Evolutionary conservation across 2,113 vertebrate species (phyloP), one percentile per base, ranked within the genome.

Genomic region (Acinonyx jubatus): DNA sequence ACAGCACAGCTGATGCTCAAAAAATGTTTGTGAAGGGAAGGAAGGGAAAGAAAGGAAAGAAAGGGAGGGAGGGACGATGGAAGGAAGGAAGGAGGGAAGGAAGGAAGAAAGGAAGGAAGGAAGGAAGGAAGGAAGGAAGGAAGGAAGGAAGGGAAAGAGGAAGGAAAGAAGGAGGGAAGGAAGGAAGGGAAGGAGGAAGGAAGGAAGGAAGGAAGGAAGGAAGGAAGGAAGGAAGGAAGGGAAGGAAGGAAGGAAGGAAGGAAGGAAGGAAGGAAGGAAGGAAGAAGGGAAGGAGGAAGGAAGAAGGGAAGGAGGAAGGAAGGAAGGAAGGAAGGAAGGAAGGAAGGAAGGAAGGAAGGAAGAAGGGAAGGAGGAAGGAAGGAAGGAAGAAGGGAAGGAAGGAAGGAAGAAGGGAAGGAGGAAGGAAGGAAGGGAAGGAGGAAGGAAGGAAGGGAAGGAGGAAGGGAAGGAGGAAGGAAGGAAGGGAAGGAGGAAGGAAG

Each of bases 11-110:
- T 21, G 45, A 5, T 55, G 12, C 6, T 23, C 69, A 57, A n/a
- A 89, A 63, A 90, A n/a, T 52, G 33, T 41, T 90, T 69, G 52
- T 65, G 80, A 31, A 80, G 57, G 48, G 92, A 69, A 71, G 31
- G 21, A 63, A 41, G 25, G 25, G 21, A 52, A 38, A 7, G 31
- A 89, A 23, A 52, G 15, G n/a, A 36, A 73, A 38, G 69, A n/a
- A 36, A 7, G 66, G 66, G 18, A n/a, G n/a, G n/a, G 9, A 52
- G 52, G 27, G 19, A 29, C 29, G 15, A 41, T 66, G 45, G 41
- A 65, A 71, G 25, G 6, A 38, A 38, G 36, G 36, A 38, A 38
- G 36, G 36, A 38, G 3, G 36, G 3, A 38, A 38, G 36, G 36
- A 38, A 36, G 36, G 36, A 38, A 38, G 36, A 3, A 38, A 38